Base-by-base conservation (phyloP, 2,888 invertebrate species). In the Sialis lutaria region DNA sequence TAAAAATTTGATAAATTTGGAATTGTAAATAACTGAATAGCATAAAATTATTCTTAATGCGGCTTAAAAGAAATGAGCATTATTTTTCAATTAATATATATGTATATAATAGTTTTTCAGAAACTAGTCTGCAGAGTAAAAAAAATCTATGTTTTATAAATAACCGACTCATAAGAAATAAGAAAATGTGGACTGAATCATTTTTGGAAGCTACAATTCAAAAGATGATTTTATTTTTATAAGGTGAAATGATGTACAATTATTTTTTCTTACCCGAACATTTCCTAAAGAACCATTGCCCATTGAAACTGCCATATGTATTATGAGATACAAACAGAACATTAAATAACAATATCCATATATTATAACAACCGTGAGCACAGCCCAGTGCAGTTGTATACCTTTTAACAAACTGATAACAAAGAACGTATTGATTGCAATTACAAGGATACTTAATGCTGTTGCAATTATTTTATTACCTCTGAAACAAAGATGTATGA, bases 371-470 rank as follows among this genome's bases (percentile, higher is more conserved):
- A 72, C 45, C 1, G 63, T 58, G 57, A 76, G 61, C 46, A 68
- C 55, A 40, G 60, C 64, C 59, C 67, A 68, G 34, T 63, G 53
- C 10, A 70, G 55, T 6, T 73, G 53, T 2, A 63, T 57, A 6
- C 64, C 57, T 30, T 68, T 60, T 1, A 82, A 73, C 52, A 75
- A 77, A 46, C 71, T 70, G 12, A 74, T 64, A 8, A 88, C 83
- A 61, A 88, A 86, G 60, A 76, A 87, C 50, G 86, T 69, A 62
- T 90, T 90, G 55, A 90, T 87, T 5, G 63, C 67, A 56, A 90
- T 83, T 5, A 89, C 83, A 39, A 80, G 60, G 6, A 78, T 58
- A 8, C 84, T 79, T 33, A 89, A 64, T 4, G 75, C 46, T 22
- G 79, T 73, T 0, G 86, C 72, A 33, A 82, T 65, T 22, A 80